phyloP scores from a whole-genome alignment of 1,140 invertebrate species.

The Drosophila jambulina region DNA sequence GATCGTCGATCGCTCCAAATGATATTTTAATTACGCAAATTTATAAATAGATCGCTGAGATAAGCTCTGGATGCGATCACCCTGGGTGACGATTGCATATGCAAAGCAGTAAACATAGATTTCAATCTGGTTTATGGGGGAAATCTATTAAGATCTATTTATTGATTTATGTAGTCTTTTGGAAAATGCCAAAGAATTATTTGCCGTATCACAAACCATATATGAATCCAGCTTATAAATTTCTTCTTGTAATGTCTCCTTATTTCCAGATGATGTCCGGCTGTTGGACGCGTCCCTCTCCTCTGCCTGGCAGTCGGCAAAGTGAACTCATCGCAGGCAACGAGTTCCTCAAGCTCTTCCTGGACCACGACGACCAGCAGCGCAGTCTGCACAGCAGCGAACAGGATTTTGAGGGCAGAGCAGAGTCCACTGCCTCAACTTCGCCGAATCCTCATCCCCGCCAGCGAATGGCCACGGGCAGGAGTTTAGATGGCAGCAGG shows the following conservation, averaged over 20 bases:
- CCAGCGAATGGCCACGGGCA: slow-evolving; percentile 29
- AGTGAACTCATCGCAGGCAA: slow-evolving; percentile 83
- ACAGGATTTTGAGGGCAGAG: slow-evolving; percentile 49
- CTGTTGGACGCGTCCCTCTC: slow-evolving; percentile 48
- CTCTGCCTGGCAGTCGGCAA: slow-evolving; percentile 36
- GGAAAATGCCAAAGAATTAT: too few relatives aligned
- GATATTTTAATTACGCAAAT: slow-evolving; percentile 80
- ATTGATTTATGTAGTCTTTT: neutral
- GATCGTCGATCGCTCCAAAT: slow-evolving; percentile 38
- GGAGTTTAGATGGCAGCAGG: slow-evolving; percentile 65
- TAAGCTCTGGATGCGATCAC: slow-evolving; percentile 56
- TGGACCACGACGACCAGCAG: slow-evolving; percentile 75
- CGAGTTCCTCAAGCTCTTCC: slow-evolving; percentile 82
- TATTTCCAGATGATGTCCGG: slow-evolving; percentile 62
- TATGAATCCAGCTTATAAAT: neutral
- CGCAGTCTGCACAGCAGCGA: slow-evolving; percentile 69
- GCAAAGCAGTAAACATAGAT: neutral
- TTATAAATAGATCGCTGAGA: slow-evolving; percentile 74
- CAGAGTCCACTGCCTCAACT: slow-evolving; percentile 19
- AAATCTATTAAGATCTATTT: neutral
- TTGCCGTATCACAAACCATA: neutral
- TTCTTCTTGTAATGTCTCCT: neutral
- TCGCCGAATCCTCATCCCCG: slow-evolving; percentile 18
- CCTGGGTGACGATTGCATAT: neutral
- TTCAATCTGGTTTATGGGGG: too few relatives aligned